Conservation (phyloP, 2,113 vertebrate species). For the human region DNA sequence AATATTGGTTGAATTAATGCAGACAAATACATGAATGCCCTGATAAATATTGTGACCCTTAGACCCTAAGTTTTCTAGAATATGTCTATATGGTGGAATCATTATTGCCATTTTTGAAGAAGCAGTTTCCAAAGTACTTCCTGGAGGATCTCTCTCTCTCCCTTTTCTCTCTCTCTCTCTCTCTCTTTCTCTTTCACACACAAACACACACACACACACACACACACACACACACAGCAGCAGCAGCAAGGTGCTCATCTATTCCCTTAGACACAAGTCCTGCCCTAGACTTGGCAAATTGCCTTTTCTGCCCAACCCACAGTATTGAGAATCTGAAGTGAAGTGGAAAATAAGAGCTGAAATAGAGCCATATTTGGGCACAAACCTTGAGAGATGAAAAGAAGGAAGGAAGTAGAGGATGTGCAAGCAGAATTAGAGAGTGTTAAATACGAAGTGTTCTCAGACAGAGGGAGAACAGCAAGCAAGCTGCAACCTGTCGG, state of each 20-base stretch:
- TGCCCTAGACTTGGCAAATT: constrained; percentile 74
- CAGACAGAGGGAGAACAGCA: constrained; percentile 49
- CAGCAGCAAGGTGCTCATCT: constrained; percentile 37
- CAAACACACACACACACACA: background rate
- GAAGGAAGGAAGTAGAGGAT: constrained; percentile 33
- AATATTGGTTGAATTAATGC: background rate
- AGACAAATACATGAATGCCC: background rate
- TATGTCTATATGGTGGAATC: background rate
- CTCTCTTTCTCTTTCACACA: fast-evolving
- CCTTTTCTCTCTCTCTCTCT: background rate
- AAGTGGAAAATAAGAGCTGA: constrained; percentile 69
- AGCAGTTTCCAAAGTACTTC: background rate
- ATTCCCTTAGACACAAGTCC: constrained; percentile 62
- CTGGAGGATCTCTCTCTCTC: background rate
- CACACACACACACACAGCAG: background rate
- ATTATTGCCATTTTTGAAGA: background rate
- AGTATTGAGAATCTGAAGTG: constrained; percentile 75
- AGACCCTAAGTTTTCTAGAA: background rate
- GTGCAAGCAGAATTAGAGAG: constrained; percentile 64
- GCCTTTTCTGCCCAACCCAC: constrained; percentile 75
- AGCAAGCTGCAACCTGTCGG: constrained; percentile 54
- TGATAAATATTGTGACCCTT: background rate
- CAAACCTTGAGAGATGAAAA: constrained; percentile 47
- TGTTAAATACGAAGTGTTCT: constrained; percentile 69
- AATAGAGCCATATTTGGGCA: constrained; percentile 74